A percentile compares a stretch with the other conserved stretches of the same genome.
Evolutionary conservation across 2,113 vertebrate species (phyloP).

Genomic region (Hippocampus abdominalis): DNA sequence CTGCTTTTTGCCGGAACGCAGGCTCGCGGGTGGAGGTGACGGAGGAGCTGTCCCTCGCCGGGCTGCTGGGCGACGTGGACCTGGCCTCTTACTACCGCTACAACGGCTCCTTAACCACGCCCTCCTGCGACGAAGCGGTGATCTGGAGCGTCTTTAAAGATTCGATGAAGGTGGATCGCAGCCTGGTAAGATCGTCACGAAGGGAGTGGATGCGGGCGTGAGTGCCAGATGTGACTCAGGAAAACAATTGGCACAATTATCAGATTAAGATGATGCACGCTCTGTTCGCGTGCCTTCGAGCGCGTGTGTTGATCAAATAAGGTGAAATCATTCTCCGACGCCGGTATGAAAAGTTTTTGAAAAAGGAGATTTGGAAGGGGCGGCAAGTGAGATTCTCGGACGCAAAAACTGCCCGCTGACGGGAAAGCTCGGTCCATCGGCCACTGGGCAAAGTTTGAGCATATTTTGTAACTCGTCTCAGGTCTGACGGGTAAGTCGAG

Average conservation of each 20-base stretch:
- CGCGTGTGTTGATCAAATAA: neutral
- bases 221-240: neutral
- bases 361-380: no score
- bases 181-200: constrained; percentile 52
- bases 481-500: no score
- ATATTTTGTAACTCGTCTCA: no score
- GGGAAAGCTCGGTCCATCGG: no score
- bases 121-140: constrained; percentile 64
- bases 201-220: neutral
- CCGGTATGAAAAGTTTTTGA: no score
- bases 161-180: constrained; percentile 47
- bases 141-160: constrained; percentile 71
- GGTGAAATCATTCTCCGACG: no score
- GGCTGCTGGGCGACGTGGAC: constrained; percentile 52
- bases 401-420: no score
- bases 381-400: no score
- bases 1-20: neutral
- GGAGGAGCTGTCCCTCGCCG: constrained; percentile 50
- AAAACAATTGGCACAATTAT: neutral
- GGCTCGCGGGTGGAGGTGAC: constrained; percentile 19
- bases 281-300: neutral
- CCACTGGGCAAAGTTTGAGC: no score
- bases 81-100: constrained; percentile 60
- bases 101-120: constrained; percentile 70
- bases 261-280: neutral